Base-by-base conservation (phyloP, 2,113 vertebrate species). In the Callocephalon fimbriatum region DNA sequence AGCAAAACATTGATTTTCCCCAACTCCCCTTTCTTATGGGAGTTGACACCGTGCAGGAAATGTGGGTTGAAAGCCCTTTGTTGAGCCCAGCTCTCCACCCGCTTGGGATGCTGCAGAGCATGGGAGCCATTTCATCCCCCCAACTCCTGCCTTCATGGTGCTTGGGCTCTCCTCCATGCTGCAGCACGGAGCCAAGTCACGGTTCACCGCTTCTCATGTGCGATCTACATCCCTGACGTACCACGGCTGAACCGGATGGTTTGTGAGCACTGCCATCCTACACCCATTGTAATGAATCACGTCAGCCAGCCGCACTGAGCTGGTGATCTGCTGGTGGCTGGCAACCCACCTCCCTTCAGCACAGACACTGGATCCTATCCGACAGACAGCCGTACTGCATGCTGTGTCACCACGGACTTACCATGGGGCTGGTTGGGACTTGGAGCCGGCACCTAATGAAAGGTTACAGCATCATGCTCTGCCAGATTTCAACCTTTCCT, bases 361-460 rank as follows among this genome's bases (percentile, higher is more conserved):
- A 59, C 58, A 63, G 84, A 61, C 22, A 19, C 53, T 0, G 1
- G 50, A 50, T 79, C 65, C 67, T 7, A 40, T 14, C 67, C 5
- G 14, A 83, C 88, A 93, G 78, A 50, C 66, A 37, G 90, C 1
- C 22, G 2, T 12, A 61, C 48, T 4, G 17, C 67, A 20, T 3
- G 4, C 62, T 2, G 20, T 29, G 58, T 35, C 77, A 65, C 42
- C 13, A 4, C 0, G 2, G 54, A 20, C 79, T 67, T 10, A 6
- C 8, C 6, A 15, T 0, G 0, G 65, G 23, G 53, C 38, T 22
- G 61, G 68, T 1, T 1, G n/a, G 76, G 87, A 93, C 73, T 29
- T 0, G 2, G 62, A 42, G 81, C 48, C 0, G 2, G 89, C 35
- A 40, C 85, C 67, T 38, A 54, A 53, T 0, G 0, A n/a, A 38